Evolutionary conservation across 2,888 invertebrate species (phyloP).

Genomic region (Eledona agricola): DNA sequence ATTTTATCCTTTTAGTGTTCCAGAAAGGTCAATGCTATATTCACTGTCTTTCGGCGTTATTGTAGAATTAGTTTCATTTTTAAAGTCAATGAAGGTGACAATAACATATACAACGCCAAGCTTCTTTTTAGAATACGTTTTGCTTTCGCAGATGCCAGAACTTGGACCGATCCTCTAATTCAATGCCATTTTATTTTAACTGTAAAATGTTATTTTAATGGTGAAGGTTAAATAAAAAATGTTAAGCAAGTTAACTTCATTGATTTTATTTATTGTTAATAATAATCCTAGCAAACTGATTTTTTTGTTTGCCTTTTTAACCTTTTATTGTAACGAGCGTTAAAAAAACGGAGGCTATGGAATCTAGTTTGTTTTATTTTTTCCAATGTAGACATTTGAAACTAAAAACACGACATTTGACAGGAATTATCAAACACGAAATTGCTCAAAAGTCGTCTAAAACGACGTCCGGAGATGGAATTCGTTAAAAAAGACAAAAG

Average conservation of each 20-base stretch:
- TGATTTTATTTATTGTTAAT: too few species aligned
- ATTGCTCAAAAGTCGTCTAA: too few species aligned
- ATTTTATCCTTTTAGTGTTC: constrained; percentile 18
- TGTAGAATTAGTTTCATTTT: constrained; percentile 29
- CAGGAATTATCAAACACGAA: too few species aligned
- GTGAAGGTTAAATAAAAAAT: constrained; percentile 45
- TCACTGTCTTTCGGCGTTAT: constrained; percentile 34
- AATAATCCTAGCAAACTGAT: too few species aligned
- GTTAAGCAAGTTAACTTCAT: constrained; percentile 9
- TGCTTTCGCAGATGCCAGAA: constrained; percentile 26
- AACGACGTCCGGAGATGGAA: too few species aligned
- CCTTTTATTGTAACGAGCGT: too few species aligned
- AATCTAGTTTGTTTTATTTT: too few species aligned
- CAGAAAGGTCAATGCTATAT: constrained; percentile 27
- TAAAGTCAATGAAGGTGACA: constrained; percentile 43
- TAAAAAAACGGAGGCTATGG: too few species aligned
- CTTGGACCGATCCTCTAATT: constrained; percentile 10
- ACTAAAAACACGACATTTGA: too few species aligned
- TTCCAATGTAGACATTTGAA: too few species aligned
- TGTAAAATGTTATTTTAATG: constrained; percentile 39
- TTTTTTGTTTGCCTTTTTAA: too few species aligned
- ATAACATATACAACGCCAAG: constrained; percentile 45
- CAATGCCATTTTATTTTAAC: constrained; percentile 33
- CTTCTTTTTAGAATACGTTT: constrained; percentile 28
- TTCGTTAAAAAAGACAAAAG: too few species aligned